These are phyloP conservation scores for Anguilla anguilla DNA, from an alignment of 2,797 vertebrate species.

Conservation along the genomic window DNA sequence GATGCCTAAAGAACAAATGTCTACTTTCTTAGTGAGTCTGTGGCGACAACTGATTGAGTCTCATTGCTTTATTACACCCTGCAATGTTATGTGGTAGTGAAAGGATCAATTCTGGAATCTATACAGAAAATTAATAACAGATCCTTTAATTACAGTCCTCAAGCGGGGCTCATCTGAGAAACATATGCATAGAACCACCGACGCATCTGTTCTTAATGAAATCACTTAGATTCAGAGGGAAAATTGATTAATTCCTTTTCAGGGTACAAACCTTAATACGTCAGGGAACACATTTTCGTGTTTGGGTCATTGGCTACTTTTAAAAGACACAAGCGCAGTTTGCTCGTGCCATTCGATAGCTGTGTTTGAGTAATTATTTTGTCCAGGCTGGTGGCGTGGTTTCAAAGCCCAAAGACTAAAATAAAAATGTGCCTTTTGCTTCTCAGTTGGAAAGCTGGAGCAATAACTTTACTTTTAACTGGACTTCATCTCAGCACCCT, in stretches of 20 bases:
- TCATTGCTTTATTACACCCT: not conserved
- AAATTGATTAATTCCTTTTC: not conserved
- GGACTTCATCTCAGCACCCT: not conserved
- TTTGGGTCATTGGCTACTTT: not conserved
- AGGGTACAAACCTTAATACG: not conserved
- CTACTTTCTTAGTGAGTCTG: not conserved
- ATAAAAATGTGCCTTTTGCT: slow-evolving; percentile 1
- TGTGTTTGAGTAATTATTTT: not conserved
- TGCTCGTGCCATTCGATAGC: not conserved
- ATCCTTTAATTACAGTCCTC: not conserved
- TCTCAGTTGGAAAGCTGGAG: not conserved
- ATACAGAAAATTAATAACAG: not conserved
- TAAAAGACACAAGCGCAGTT: not conserved
- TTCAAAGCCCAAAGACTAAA: slow-evolving; percentile 6
- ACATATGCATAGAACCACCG: not conserved
- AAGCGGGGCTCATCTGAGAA: not conserved
- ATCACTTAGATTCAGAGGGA: not conserved
- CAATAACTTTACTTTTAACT: slow-evolving; percentile 16
- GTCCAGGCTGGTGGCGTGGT: not conserved
- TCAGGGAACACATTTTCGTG: not conserved
- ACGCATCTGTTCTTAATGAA: not conserved
- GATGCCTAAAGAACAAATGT: not conserved
- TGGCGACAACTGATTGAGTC: not conserved
- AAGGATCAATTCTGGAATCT: not conserved
- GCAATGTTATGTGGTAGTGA: not conserved